Evolutionary conservation across 2,888 invertebrate genomes (phyloP).

Genomic region (Lycophotia porphyrea): DNA sequence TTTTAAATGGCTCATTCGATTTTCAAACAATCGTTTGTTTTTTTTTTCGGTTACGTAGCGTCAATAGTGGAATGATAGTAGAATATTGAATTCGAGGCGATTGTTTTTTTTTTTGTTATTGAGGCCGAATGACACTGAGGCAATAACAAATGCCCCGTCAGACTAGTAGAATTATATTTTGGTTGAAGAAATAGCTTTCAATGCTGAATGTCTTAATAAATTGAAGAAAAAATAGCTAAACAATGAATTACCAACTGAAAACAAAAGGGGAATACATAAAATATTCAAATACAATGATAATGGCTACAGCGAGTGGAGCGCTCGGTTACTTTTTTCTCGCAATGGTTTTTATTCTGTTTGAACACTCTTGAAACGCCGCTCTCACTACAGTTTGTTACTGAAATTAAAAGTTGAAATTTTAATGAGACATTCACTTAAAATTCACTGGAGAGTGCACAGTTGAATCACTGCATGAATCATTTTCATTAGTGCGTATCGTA

Average conservation of each 20-base stretch:
- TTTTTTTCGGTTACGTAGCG: conserved; percentile 18
- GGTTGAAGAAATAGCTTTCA: neutral
- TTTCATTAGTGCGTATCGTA: conserved; percentile 17
- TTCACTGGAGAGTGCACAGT: conserved; percentile 24
- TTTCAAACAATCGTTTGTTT: conserved; percentile 54
- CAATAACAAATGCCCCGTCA: conserved; percentile 1
- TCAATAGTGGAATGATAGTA: conserved; percentile 27
- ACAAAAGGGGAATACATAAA: conserved; percentile 37
- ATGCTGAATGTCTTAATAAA: conserved; percentile 4
- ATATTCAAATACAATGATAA: conserved; percentile 50
- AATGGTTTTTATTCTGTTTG: conserved; percentile 41
- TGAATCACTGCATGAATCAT: conserved; percentile 55
- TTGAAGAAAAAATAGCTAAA: neutral
- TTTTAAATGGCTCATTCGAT: conserved; percentile 65
- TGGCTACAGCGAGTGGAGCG: conserved; percentile 8
- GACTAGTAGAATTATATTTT: conserved; percentile 2
- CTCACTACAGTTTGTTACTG: conserved; percentile 18
- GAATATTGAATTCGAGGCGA: conserved; percentile 29
- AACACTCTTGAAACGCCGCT: conserved; percentile 13
- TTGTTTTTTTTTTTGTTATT: conserved; percentile 5
- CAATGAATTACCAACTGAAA: conserved; percentile 24
- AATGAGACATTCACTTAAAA: conserved; percentile 50
- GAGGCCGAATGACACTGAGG: neutral
- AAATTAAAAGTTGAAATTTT: conserved; percentile 52
- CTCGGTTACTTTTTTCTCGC: conserved; percentile 22